Evolutionary conservation across 1,140 invertebrate genomes (phyloP).

Genomic region (Rhyzopertha dominica): DNA sequence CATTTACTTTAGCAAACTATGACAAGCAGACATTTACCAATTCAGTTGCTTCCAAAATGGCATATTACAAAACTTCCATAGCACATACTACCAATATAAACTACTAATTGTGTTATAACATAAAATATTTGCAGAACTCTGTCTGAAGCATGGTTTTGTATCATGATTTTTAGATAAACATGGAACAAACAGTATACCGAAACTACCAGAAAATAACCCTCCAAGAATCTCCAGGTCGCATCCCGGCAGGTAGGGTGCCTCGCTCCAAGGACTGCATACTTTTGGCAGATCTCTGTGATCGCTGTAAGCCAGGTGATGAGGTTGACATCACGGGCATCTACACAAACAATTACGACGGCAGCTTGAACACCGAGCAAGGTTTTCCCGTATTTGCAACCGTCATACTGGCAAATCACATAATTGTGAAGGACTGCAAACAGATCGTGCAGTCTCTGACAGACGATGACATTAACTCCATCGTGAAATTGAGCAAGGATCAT

Average conservation of each 20-base stretch:
- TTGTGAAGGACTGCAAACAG: constrained; percentile 92
- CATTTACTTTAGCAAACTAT: no score
- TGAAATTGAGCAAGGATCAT: constrained; percentile 87
- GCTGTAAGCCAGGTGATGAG: constrained; percentile 98
- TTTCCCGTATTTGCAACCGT: constrained; percentile 99
- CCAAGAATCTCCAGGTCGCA: constrained; percentile 91
- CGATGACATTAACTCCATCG: constrained; percentile 88
- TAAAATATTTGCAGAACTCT: no score
- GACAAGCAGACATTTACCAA: no score
- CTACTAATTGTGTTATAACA: no score
- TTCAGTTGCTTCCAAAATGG: no score
- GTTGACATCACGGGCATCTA: constrained; percentile 94
- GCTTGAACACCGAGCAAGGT: constrained; percentile 92
- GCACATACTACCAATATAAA: no score
- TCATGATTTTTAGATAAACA: constrained; percentile 63
- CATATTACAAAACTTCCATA: no score
- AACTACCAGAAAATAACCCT: constrained; percentile 98
- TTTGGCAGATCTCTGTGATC: constrained; percentile 91
- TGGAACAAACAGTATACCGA: constrained; percentile 95
- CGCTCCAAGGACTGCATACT: constrained; percentile 97
- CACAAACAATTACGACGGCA: constrained; percentile 96
- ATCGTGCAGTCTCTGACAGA: constrained; percentile 87
- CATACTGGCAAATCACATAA: constrained; percentile 92
- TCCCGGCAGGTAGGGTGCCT: constrained; percentile 93
- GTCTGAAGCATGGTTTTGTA: no score